Evolutionary conservation across 1,140 invertebrate genomes (phyloP), one percentile per base, ranked within the genome.

Genomic region (Aradophagus sp.): DNA sequence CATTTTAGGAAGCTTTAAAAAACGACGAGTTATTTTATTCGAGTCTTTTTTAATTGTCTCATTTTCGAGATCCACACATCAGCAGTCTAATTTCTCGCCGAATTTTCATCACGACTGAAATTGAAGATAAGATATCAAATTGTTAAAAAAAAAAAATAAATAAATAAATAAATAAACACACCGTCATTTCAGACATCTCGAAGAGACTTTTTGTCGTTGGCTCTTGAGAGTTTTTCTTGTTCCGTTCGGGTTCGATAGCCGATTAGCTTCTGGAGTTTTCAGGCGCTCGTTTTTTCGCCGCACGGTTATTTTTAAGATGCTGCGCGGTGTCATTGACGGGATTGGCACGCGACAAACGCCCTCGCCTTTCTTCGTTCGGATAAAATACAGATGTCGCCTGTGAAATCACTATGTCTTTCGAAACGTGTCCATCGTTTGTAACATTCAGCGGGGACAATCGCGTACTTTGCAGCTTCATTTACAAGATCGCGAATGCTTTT

Each of bases 271-370:
- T 56, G 48, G 42, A 32, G 27, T 41, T 48, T 48, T 13, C 14
- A 45, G 38, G 14, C 6, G 41, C 29, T 16, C 19, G 36, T 56
- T 34, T 39, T 61, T 61, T 65, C 55, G 45, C 35, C 34, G 20
- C 7, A 6, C 20, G 38, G 58, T 44, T 70, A 74, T 70, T 74
- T 74, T 74, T 74, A 74, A 69, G 45, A 39, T 41, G 15, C 26
- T 53, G 29, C 53, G 14, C 44, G 59, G 61, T 71, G 52, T 71
- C 67, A 63, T 63, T 71, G 67, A 70, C 72, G 56, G 52, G 38
- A 61, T 63, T 47, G 62, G 72, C 72, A 74, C 73, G 73, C 62
- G 73, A 74, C 68, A 68, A 56, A 55, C 66, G 61, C 65, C 62
- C 38, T 44, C 72, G 50, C 62, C 34, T 63, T 67, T 61, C 56